A percentile compares a stretch with the other conserved stretches of the same genome.
Conservation (phyloP, 2,113 vertebrate species). For the Girardinichthys multiradiatus region DNA sequence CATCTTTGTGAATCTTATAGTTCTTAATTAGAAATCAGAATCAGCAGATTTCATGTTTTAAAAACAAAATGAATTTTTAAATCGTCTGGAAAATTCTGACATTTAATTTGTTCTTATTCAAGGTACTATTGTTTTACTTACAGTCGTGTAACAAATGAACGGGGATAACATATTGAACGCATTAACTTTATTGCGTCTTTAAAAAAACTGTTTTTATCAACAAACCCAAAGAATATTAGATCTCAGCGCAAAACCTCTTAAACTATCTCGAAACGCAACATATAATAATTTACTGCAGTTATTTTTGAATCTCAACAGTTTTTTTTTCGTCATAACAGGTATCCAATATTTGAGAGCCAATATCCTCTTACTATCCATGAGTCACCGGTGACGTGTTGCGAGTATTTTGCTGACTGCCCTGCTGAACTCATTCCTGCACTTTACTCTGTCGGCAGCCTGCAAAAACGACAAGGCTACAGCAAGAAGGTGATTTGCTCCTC, state of each 20-base stretch:
- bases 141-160: too few relatives aligned
- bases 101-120: too few relatives aligned
- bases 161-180: too few relatives aligned
- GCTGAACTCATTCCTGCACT: slow-evolving; percentile 95
- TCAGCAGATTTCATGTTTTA: too few relatives aligned
- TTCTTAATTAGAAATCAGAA: too few relatives aligned
- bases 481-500: slow-evolving; percentile 87
- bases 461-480: slow-evolving; percentile 97
- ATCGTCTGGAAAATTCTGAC: too few relatives aligned
- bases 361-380: slow-evolving; percentile 81
- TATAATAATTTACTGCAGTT: not conserved
- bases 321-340: slow-evolving; percentile 58
- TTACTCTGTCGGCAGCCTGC: slow-evolving; percentile 93
- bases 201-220: too few relatives aligned
- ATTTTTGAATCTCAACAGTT: not conserved
- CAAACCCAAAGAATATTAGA: not conserved
- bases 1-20: too few relatives aligned
- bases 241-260: not conserved
- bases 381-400: slow-evolving; percentile 91
- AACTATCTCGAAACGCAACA: too few relatives aligned
- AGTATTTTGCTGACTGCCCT: slow-evolving; percentile 97
- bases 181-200: too few relatives aligned
- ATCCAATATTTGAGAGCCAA: slow-evolving; percentile 81
- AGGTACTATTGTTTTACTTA: too few relatives aligned
- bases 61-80: too few relatives aligned